These are phyloP conservation scores for Pelobates fuscus DNA, from an alignment of 2,113 vertebrate species.

Conservation along the genomic window DNA sequence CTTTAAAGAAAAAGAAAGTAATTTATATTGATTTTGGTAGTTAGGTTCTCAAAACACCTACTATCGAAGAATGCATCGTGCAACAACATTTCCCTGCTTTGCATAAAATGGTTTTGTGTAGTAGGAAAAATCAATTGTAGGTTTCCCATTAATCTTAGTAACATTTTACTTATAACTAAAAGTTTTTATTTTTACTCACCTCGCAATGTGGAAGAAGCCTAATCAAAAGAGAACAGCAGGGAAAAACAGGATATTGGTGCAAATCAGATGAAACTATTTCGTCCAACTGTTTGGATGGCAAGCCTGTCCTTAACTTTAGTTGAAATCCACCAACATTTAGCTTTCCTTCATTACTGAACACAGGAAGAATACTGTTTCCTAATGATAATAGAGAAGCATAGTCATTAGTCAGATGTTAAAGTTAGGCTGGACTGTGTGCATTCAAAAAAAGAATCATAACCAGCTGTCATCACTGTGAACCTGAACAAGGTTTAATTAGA, in stretches of 20 bases:
- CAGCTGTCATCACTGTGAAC: too few relatives aligned
- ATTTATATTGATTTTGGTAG: too few relatives aligned
- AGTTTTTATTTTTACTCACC: slow-evolving; percentile 38
- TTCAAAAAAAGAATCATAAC: too few relatives aligned
- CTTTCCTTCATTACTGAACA: slow-evolving; percentile 47
- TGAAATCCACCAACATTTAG: slow-evolving; percentile 55
- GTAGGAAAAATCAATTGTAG: too few relatives aligned
- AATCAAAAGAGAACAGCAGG: slow-evolving; percentile 51
- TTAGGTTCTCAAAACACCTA: too few relatives aligned
- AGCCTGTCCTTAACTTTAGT: slow-evolving; percentile 41
- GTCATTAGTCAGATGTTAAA: neutral
- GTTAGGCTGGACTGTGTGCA: neutral
- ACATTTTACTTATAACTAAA: too few relatives aligned
- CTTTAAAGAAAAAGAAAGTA: too few relatives aligned
- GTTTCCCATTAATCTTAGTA: too few relatives aligned
- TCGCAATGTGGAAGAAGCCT: slow-evolving; percentile 47
- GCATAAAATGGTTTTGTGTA: too few relatives aligned
- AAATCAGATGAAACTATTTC: slow-evolving; percentile 24
- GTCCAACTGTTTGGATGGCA: slow-evolving; percentile 21
- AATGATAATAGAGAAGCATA: slow-evolving; percentile 1
- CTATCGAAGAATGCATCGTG: too few relatives aligned
- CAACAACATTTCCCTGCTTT: too few relatives aligned
- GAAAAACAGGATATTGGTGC: slow-evolving; percentile 29
- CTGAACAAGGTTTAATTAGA: too few relatives aligned
- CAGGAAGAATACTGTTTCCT: slow-evolving; percentile 44